These are phyloP conservation scores for Cheumatopsyche charites DNA, from an alignment of 1,140 invertebrate species.

Conservation along the genomic window DNA sequence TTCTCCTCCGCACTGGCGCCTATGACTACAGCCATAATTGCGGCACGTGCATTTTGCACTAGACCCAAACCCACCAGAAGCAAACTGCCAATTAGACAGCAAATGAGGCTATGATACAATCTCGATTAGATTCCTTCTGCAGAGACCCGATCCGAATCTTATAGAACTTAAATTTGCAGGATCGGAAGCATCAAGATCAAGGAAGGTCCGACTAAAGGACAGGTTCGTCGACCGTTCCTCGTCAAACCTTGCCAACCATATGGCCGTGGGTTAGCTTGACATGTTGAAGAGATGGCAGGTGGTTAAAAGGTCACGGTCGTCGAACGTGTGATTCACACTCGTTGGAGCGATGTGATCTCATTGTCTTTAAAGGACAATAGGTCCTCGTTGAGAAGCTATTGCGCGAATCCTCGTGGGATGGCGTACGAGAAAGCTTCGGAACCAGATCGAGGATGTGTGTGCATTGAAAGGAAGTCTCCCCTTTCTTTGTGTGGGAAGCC, in stretches of 20 bases:
- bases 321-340: neutral
- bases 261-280: slow-evolving; percentile 24
- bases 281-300: neutral
- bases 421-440: neutral
- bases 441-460: neutral
- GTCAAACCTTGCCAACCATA: neutral
- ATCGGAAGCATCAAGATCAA: too few relatives aligned
- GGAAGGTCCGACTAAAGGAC: neutral
- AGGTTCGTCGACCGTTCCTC: slow-evolving; percentile 32
- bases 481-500: too few relatives aligned
- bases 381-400: neutral
- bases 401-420: neutral
- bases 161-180: too few relatives aligned
- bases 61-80: slow-evolving; percentile 7
- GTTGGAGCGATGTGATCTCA: neutral
- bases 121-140: too few relatives aligned
- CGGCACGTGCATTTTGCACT: neutral
- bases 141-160: too few relatives aligned
- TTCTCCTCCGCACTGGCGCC: slow-evolving; percentile 34
- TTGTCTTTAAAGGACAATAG: neutral
- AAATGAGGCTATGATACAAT: too few relatives aligned
- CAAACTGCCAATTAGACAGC: too few relatives aligned
- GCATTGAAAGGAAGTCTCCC: too few relatives aligned
- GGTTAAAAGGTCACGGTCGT: slow-evolving; percentile 23
- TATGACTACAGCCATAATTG: neutral